Conservation (phyloP, 2,797 vertebrate genomes). For the Ispidina lecontei region DNA sequence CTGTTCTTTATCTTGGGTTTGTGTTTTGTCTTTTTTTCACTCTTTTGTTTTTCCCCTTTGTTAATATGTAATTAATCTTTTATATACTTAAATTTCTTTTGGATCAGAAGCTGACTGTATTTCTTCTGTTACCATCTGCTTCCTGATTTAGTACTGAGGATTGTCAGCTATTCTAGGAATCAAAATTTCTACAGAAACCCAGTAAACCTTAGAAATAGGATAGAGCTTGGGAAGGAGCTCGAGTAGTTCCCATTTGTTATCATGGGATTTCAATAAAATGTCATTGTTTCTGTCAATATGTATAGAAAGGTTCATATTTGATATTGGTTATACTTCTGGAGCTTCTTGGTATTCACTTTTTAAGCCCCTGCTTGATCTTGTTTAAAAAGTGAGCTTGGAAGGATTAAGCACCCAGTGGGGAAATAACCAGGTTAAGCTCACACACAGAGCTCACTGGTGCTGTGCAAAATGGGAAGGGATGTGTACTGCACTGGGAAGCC, state of each 20-base stretch:
- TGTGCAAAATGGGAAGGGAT: neutral
- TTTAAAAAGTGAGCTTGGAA: neutral
- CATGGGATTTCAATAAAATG: neutral
- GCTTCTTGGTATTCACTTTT: neutral
- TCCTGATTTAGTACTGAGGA: neutral
- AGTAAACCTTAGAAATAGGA: neutral
- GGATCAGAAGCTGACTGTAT: neutral
- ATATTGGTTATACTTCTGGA: neutral
- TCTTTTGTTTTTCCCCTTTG: neutral
- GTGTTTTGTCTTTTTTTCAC: neutral
- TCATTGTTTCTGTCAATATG: neutral
- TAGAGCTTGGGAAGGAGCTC: neutral
- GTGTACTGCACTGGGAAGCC: neutral
- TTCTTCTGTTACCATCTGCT: neutral
- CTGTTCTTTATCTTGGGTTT: neutral
- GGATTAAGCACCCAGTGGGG: neutral
- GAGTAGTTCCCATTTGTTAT: neutral
- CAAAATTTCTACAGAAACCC: neutral
- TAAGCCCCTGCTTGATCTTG: neutral
- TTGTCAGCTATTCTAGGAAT: neutral
- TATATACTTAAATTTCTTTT: neutral
- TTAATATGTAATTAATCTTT: neutral
- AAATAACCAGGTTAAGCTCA: neutral
- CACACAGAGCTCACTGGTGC: accelerated
- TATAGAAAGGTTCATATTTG: neutral